Base-by-base conservation (phyloP, 2,888 invertebrate genomes). In the Bombylius discolor region DNA sequence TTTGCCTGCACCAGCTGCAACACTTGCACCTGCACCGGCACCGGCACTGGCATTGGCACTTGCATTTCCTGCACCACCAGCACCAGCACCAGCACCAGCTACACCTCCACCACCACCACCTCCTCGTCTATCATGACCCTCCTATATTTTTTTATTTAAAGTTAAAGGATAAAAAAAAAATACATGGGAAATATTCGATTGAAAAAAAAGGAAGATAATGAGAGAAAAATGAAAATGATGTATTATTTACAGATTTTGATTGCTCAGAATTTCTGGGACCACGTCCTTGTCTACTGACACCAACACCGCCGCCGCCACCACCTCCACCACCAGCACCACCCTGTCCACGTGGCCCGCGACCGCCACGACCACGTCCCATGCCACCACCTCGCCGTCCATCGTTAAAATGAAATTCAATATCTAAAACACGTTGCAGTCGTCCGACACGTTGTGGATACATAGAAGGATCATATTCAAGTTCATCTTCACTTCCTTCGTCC, bases 381-480 rank as follows among this genome's bases (percentile, higher is more conserved):
- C 83, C 82, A 5, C 84, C 83, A 61, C 87, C 83, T 65, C 89
- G 84, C 64, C 87, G 80, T 49, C 80, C 81, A 69, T 90, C 90
- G 68, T 83, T 85, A 76, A 91, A 92, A 67, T 88, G 88, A 73
- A 91, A 89, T 73, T 91, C 89, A 65, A 92, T 91, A 65, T 89
- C 90, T 63, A 89, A 76, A 65, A 91, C 80, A 66, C 87, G 88
- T 75, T 90, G 90, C 72, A 89, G 86, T 58, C 90, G 82, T 34
- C 90, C 90, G 63, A 87, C 89, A 65, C 89, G 86, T 76, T 90
- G 89, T 61, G 88, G 89, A 71, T 86, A 89, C 69, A 89, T 86
- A 1, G 84, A 81, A 56, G 82, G 81, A 64, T 88, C 88, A 65
- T 83, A 87, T 63, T 83, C 82, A 58, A 81, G 70, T 66, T 85